Evolutionary conservation across 2,888 invertebrate genomes (phyloP).

Genomic region (Dicyrtomina minuta): DNA sequence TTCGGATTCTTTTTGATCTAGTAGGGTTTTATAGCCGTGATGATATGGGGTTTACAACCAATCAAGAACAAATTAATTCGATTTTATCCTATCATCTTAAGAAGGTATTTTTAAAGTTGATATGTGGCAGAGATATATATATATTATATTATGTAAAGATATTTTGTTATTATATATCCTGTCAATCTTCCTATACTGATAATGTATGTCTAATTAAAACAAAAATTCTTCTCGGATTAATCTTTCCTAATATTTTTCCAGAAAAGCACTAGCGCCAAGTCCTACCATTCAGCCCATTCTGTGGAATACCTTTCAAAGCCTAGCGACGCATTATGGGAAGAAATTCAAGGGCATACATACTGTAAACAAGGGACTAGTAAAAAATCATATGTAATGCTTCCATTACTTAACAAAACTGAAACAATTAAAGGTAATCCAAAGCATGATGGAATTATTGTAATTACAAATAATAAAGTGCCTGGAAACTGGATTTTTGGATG

Average conservation of each 20-base stretch:
- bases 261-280: slow-evolving; percentile 31
- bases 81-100: slow-evolving; percentile 20
- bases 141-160: too few species aligned
- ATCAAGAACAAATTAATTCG: slow-evolving; percentile 13
- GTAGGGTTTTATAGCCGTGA: slow-evolving; percentile 62
- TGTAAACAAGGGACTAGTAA: slow-evolving; percentile 26
- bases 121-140: too few species aligned
- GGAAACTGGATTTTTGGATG: slow-evolving; percentile 79
- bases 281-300: slow-evolving; percentile 28
- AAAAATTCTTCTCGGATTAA: too few species aligned
- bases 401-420: slow-evolving; percentile 57
- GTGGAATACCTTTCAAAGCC: slow-evolving; percentile 30
- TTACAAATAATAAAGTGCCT: slow-evolving; percentile 68
- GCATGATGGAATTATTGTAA: slow-evolving; percentile 66
- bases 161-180: too few species aligned
- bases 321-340: slow-evolving; percentile 25
- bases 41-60: slow-evolving; percentile 11
- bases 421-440: slow-evolving; percentile 58
- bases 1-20: slow-evolving; percentile 77
- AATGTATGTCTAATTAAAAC: too few species aligned
- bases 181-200: too few species aligned
- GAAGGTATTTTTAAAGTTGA: slow-evolving; percentile 6
- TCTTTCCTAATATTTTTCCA: too few species aligned
- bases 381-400: slow-evolving; percentile 64
- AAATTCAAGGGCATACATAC: slow-evolving; percentile 11